A percentile compares a stretch with the other conserved stretches of the same genome.
Evolutionary conservation across 2,797 vertebrate genomes (phyloP).

Genomic region (Pseudomugil tenellus): DNA sequence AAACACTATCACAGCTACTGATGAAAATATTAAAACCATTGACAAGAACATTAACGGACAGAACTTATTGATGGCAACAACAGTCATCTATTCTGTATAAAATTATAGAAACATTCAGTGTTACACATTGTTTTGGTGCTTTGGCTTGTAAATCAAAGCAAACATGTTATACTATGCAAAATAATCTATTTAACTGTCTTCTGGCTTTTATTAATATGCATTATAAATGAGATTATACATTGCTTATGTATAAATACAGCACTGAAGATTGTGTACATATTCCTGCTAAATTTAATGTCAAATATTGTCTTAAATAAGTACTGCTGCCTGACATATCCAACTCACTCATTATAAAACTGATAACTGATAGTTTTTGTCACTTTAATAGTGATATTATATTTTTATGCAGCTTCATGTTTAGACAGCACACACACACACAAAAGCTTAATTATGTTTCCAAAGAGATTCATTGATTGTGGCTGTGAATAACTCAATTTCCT

Average conservation of each 20-base stretch:
- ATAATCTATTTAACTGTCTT: no score
- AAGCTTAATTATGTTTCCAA: conserved; percentile 3
- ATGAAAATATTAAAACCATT: not conserved
- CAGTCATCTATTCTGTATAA: no score
- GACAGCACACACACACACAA: not conserved
- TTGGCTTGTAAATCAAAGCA: no score
- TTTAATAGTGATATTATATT: not conserved
- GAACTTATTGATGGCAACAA: not conserved
- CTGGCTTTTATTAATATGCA: not conserved
- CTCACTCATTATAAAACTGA: not conserved
- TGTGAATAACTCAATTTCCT: conserved; percentile 1
- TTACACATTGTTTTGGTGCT: not conserved
- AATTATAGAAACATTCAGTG: not conserved
- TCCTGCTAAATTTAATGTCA: not conserved
- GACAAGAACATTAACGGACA: not conserved
- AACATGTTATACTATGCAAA: no score
- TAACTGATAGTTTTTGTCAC: not conserved
- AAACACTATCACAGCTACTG: not conserved
- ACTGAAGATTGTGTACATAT: not conserved
- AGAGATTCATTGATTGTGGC: conserved; percentile 16
- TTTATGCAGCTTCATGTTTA: not conserved
- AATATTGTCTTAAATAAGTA: not conserved
- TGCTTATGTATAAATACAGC: not conserved
- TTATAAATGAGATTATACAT: not conserved
- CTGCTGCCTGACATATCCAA: not conserved